Base-by-base conservation (phyloP, 64 coral and sea anemone species). In the Stylophora pistillata region DNA sequence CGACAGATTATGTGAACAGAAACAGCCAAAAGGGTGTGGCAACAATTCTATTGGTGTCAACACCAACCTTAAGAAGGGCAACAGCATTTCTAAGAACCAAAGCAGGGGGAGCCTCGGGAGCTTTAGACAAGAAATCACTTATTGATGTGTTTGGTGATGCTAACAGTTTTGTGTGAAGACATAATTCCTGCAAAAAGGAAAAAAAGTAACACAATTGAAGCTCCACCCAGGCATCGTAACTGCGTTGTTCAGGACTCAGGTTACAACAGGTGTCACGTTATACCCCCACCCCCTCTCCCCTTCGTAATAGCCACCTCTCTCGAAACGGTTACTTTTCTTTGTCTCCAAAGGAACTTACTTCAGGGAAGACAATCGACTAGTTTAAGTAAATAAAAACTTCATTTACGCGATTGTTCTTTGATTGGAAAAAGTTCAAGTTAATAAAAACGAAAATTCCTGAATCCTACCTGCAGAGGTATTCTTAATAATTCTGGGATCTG, bases 91-190 rank as follows among this genome's bases (percentile, higher is more conserved):
- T 89, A 59, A 98, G 60, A 64, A 98, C 75, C 53, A 98, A 78
- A 79, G 89, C 89, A 2, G 96, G 89, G 0, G 96, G 96, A 32
- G 96, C 79, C 41, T 98, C 96, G 21, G 96, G 89, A 64, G 96
- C 96, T 80, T 91, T 91, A 17, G 96, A 90, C 30, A 98, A 71
- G 74, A 98, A 98, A 74, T 98, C 92, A 56, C 86, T 74, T 9
- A 98, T 98, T 0, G 95, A 81, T 16, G 86, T 94, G 52, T 80
- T 92, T 23, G 96, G 90, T 21, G 89, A 90, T 18, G 96, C 92
- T 76, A 98, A 57, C 14, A 94, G 86, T 59, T 98, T 98, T 59
- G 96, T 92, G 56, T 98, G 96, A 26, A 98, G 92, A 87, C 96
- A 98, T 4, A 98, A 64, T 63, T 98, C 96, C 96, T 98, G n/a